phyloP scores from a whole-genome alignment of 2,888 invertebrate genomes.

The Poecilus cupreus region DNA sequence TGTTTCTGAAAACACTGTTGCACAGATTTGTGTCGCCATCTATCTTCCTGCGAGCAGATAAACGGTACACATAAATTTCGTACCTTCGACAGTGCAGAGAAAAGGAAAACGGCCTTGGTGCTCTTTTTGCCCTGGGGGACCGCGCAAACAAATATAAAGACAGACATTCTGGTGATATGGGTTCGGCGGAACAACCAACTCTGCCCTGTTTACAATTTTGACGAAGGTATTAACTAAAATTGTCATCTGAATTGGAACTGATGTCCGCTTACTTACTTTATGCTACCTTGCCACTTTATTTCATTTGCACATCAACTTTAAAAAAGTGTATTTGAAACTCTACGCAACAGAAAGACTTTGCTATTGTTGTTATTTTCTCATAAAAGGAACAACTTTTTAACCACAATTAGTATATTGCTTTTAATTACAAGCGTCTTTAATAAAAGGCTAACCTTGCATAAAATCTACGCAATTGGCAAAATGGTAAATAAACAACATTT shows the following conservation, averaged over 20 bases:
- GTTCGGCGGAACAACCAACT: not conserved
- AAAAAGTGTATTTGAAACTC: too few species aligned
- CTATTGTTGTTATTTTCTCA: too few species aligned
- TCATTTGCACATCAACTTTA: too few species aligned
- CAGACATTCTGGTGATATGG: constrained; percentile 6
- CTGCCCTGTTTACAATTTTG: constrained; percentile 14
- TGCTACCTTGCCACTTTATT: not conserved
- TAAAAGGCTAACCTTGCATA: not conserved
- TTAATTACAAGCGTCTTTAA: not conserved
- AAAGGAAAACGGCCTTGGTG: constrained; percentile 5
- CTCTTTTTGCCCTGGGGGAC: constrained; percentile 11
- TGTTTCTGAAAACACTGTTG: constrained; percentile 60
- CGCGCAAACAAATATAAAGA: constrained; percentile 32
- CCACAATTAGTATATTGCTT: not conserved
- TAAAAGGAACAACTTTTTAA: too few species aligned
- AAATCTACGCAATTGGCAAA: not conserved
- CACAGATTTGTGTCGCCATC: constrained; percentile 59
- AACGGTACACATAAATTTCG: constrained; percentile 58
- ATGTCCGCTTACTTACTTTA: not conserved
- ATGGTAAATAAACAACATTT: not conserved
- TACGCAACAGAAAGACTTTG: too few species aligned
- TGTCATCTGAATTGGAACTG: constrained; percentile 6
- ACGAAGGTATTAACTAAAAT: constrained; percentile 37
- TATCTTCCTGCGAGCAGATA: constrained; percentile 52
- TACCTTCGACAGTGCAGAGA: constrained; percentile 53